Percentiles rank a stretch among this genome's conserved stretches.
Conservation (phyloP, 30 jellyfish, hydroid and myxozoan genomes). For the Cassiopea xamachana region DNA sequence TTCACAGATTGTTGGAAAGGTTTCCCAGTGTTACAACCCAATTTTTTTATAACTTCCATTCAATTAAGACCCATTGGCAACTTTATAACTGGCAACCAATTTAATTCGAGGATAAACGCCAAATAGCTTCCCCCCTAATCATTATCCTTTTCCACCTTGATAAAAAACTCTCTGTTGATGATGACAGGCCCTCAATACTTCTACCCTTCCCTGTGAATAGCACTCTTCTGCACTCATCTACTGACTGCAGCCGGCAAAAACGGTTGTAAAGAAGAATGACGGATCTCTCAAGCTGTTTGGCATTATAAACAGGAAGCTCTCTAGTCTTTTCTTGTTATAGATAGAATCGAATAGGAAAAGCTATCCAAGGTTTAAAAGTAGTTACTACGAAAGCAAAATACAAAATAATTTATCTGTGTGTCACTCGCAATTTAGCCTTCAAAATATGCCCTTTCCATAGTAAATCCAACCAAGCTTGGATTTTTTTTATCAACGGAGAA, state of each 20-base stretch:
- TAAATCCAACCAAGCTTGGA: neutral
- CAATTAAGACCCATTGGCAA: no score
- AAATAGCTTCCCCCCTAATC: no score
- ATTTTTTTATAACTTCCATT: no score
- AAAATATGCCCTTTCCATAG: neutral
- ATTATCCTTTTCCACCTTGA: constrained; percentile 47
- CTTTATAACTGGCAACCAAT: no score
- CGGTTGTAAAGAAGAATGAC: constrained; percentile 49
- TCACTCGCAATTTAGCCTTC: neutral
- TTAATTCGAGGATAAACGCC: no score
- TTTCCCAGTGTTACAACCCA: no score
- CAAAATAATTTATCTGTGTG: neutral
- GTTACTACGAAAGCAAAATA: neutral
- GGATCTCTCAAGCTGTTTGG: constrained; percentile 31
- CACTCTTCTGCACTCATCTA: constrained; percentile 37
- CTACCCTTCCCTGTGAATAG: constrained; percentile 53
- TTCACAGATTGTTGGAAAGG: no score
- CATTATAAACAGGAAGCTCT: neutral
- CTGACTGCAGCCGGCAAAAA: constrained; percentile 23
- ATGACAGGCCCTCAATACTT: constrained; percentile 43
- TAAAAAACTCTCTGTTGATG: constrained; percentile 39
- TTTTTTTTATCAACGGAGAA: neutral
- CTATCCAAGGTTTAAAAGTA: neutral
- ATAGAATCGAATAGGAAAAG: neutral
- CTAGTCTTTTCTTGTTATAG: constrained; percentile 21